Conservation (phyloP, 1,140 invertebrate genomes). For the Drosophila grimshawi region DNA sequence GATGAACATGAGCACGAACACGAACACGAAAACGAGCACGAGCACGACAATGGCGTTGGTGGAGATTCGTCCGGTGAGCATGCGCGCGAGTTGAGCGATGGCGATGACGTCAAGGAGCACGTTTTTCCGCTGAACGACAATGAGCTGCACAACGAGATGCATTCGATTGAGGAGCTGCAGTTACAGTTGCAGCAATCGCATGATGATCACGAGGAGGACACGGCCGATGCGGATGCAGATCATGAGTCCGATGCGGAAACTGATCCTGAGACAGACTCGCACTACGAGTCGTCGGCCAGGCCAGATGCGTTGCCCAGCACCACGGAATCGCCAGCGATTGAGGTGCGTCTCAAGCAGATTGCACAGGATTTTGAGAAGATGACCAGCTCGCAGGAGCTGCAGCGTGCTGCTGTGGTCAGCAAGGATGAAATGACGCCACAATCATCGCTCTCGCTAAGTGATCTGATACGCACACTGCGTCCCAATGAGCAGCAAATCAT, state of each 20-base stretch:
- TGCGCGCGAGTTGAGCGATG: conserved; percentile 45
- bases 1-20: conserved; percentile 62
- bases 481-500: conserved; percentile 84
- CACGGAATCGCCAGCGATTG: conserved; percentile 77
- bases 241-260: conserved; percentile 47
- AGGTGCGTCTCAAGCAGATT: conserved; percentile 82
- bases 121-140: conserved; percentile 74
- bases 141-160: conserved; percentile 71
- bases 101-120: conserved; percentile 68
- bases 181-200: conserved; percentile 59
- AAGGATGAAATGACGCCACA: conserved; percentile 77
- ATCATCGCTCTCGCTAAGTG: conserved; percentile 80
- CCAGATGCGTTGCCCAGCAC: conserved; percentile 56
- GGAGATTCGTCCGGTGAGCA: conserved; percentile 44
- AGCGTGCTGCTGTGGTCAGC: conserved; percentile 32
- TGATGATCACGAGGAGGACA: conserved; percentile 52
- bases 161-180: conserved; percentile 73
- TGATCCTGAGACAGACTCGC: conserved; percentile 51
- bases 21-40: conserved; percentile 58
- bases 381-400: conserved; percentile 68
- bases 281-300: conserved; percentile 37
- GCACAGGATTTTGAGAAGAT: conserved; percentile 83
- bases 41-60: conserved; percentile 34
- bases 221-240: conserved; percentile 45
- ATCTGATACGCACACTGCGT: conserved; percentile 81